Evolutionary conservation across 2,113 vertebrate species (phyloP), one percentile per base, ranked within the genome.

Genomic region (Colaptes auratus): DNA sequence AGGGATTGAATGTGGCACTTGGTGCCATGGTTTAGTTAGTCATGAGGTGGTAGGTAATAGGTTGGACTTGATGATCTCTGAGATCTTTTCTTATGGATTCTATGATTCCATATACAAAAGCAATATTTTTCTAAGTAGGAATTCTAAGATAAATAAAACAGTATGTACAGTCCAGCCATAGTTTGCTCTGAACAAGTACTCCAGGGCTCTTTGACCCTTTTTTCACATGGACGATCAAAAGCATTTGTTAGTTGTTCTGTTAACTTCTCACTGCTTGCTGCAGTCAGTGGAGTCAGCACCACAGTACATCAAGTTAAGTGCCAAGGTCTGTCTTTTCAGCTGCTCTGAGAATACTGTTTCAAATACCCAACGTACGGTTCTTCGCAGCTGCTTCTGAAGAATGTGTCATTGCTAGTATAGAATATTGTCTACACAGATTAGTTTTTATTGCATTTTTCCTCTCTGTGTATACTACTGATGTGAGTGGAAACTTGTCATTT

Each of bases 401-500:
- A 73, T 6, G 4, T 73, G 19, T 9, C 23, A 33, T 12, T 92
- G 30, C 12, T 76, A 23, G 8, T 20, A 55, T 15, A 55, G 77
- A 85, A 55, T n/a, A 50, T 7, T 73, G 55, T 19, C 31, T 73
- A 31, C 18, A 53, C 1, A 46, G 16, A 46, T 9, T 15, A 58
- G 8, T 19, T 67, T 59, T 61, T 25, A 0, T 63, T 23, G 3
- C 3, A 12, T 36, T 2, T 2, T 1, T 2, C 4, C 3, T 2
- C 9, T 16, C 24, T 2, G 0, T 36, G 5, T 21, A 31, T 33
- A 28, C 6, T 81, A 53, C 39, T 60, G n/a, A 48, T 73, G 35
- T 15, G n/a, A 42, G 1, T 46, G 35, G 27, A 61, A 79, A 24
- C 2, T 76, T 85, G 70, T 36, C 1, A 14, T 86, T 86, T 76